phyloP scores from a whole-genome alignment of 2,888 invertebrate genomes.

The Himalopsyche tibetana region DNA sequence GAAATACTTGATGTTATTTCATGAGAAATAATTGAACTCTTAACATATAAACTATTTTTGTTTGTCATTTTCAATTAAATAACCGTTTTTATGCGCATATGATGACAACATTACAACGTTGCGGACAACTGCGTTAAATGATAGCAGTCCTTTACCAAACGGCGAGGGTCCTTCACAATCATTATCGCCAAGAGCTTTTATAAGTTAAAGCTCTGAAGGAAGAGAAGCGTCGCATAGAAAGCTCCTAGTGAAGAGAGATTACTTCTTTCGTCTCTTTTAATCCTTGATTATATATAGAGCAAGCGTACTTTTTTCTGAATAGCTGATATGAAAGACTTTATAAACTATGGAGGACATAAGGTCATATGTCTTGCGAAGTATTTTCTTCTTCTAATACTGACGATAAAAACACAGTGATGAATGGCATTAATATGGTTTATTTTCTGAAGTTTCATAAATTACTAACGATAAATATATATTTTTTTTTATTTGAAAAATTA shows the following conservation, averaged over 20 bases:
- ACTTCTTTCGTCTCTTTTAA: conserved; percentile 62
- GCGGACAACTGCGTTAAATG: conserved; percentile 49
- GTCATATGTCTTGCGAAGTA: background rate
- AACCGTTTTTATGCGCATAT: too few relatives aligned
- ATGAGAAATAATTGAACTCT: too few relatives aligned
- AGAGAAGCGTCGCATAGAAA: conserved; percentile 58
- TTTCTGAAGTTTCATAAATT: too few relatives aligned
- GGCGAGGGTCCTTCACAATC: conserved; percentile 59
- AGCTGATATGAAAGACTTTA: conserved; percentile 37
- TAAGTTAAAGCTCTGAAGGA: conserved; percentile 61
- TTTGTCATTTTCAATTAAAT: too few relatives aligned
- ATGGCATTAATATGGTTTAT: background rate
- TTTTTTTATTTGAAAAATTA: too few relatives aligned
- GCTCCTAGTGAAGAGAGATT: conserved; percentile 62
- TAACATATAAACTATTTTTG: too few relatives aligned
- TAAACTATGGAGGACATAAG: conserved; percentile 35
- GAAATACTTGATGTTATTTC: too few relatives aligned
- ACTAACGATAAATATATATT: too few relatives aligned
- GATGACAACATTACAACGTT: background rate
- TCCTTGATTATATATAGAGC: conserved; percentile 62
- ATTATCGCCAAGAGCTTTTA: conserved; percentile 63
- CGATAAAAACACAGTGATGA: background rate
- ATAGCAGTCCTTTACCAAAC: conserved; percentile 52
- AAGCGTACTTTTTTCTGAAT: conserved; percentile 42
- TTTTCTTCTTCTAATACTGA: conserved; percentile 3